Conservation (phyloP, 1,140 invertebrate genomes). For the Scaptomyza pallida region DNA sequence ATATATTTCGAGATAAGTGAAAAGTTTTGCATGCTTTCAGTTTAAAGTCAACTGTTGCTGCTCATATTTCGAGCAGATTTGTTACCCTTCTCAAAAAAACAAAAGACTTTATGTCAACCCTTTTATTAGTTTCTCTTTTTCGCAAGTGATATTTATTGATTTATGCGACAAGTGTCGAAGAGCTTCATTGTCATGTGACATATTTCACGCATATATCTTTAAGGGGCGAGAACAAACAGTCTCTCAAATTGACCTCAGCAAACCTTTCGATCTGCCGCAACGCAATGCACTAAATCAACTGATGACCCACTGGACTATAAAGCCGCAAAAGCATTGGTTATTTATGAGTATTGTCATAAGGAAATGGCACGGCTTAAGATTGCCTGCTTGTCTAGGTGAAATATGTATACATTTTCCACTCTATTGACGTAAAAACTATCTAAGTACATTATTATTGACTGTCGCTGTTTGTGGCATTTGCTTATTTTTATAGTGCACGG, state of each 20-base stretch:
- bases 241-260: constrained; percentile 1
- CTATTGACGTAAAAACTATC: constrained; percentile 1
- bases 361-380: constrained; percentile 8
- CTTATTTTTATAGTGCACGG: constrained; percentile 47
- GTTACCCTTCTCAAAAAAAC: constrained; percentile 7
- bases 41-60: neutral
- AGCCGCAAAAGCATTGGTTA: constrained; percentile 24
- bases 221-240: constrained; percentile 3
- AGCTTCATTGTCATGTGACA: constrained; percentile 43
- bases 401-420: constrained; percentile 18
- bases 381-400: constrained; percentile 4
- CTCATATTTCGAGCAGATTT: neutral
- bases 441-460: neutral
- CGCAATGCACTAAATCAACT: constrained; percentile 10
- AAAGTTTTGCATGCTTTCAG: neutral
- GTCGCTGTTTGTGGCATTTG: constrained; percentile 26
- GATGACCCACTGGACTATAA: constrained; percentile 18
- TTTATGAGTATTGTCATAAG: constrained; percentile 31
- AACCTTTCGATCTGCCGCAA: constrained; percentile 1
- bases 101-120: constrained; percentile 27
- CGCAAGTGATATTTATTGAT: constrained; percentile 52
- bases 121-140: constrained; percentile 29
- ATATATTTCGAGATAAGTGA: neutral
- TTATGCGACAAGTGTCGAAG: constrained; percentile 42
- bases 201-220: constrained; percentile 5